phyloP scores from a whole-genome alignment of 2,797 vertebrate genomes.

The Silurus aristotelis region DNA sequence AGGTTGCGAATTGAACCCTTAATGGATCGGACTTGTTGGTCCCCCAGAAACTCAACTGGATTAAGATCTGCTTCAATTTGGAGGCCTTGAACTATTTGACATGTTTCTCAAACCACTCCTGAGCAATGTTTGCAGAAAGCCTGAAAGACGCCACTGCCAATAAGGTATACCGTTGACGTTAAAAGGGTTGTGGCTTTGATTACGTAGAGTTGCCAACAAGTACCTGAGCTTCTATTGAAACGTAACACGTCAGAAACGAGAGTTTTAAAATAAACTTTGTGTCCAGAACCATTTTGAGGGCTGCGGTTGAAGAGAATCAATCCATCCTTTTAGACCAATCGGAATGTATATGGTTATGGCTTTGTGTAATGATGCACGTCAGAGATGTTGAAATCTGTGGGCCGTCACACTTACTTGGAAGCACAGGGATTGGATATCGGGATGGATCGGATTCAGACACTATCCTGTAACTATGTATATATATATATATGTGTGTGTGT shows the following conservation, averaged over 20 bases:
- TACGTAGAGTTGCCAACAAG: neutral
- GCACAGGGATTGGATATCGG: conserved; percentile 37
- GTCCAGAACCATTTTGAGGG: neutral
- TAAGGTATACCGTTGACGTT: too few species aligned
- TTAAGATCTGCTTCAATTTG: too few species aligned
- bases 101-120: too few species aligned
- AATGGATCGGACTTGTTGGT: too few species aligned
- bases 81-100: too few species aligned
- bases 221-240: neutral
- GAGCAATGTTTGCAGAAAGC: too few species aligned
- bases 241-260: neutral
- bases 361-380: conserved; percentile 22
- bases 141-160: too few species aligned
- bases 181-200: neutral
- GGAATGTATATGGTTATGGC: neutral
- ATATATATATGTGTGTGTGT: neutral
- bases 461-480: too few species aligned
- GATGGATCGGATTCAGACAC: conserved; percentile 38
- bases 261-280: neutral
- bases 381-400: conserved; percentile 35
- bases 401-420: conserved; percentile 21
- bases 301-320: conserved; percentile 3
- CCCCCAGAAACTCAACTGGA: too few species aligned
- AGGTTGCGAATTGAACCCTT: too few species aligned
- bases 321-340: neutral